These are phyloP conservation scores for Steinernema hermaphroditum DNA, from an alignment of 2,888 invertebrate species.

Conservation along the genomic window DNA sequence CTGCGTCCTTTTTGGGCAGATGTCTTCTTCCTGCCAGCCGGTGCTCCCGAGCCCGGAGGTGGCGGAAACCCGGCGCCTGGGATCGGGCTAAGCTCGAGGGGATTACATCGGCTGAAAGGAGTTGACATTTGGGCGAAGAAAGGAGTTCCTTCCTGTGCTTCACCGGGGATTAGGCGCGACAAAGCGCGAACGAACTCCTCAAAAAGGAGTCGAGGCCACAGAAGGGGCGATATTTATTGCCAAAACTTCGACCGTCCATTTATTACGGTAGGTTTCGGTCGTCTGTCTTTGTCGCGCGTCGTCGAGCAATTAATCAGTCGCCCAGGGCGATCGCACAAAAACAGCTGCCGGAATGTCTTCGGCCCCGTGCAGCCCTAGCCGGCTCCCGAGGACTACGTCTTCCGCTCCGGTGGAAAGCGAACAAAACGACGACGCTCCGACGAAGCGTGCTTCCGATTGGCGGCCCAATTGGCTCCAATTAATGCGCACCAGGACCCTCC, in stretches of 20 bases:
- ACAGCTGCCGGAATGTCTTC: slow-evolving; percentile 22
- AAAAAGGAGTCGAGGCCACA: too few relatives aligned
- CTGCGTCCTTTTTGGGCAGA: slow-evolving; percentile 29
- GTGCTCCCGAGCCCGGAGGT: slow-evolving; percentile 33
- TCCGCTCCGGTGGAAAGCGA: slow-evolving; percentile 21
- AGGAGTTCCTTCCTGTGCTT: slow-evolving; percentile 11
- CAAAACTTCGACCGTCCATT: slow-evolving; percentile 20
- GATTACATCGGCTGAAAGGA: slow-evolving; percentile 6
- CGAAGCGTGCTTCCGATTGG: slow-evolving; percentile 22
- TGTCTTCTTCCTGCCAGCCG: slow-evolving; percentile 33
- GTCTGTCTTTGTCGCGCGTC: slow-evolving; percentile 30
- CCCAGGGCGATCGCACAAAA: slow-evolving; percentile 23
- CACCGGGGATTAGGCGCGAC: background rate
- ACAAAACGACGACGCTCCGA: slow-evolving; percentile 25
- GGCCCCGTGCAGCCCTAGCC: background rate
- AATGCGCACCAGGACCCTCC: slow-evolving; percentile 18
- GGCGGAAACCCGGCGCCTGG: slow-evolving; percentile 26
- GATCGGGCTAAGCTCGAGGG: background rate
- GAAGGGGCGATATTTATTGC: slow-evolving; percentile 16
- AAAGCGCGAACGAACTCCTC: too few relatives aligned
- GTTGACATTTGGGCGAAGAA: background rate
- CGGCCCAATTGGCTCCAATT: slow-evolving; percentile 15
- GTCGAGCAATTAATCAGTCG: slow-evolving; percentile 27
- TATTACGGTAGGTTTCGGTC: slow-evolving; percentile 26
- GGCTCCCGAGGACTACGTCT: background rate